Evolutionary conservation across 2,888 invertebrate species (phyloP).

Genomic region (Tipula helvola): DNA sequence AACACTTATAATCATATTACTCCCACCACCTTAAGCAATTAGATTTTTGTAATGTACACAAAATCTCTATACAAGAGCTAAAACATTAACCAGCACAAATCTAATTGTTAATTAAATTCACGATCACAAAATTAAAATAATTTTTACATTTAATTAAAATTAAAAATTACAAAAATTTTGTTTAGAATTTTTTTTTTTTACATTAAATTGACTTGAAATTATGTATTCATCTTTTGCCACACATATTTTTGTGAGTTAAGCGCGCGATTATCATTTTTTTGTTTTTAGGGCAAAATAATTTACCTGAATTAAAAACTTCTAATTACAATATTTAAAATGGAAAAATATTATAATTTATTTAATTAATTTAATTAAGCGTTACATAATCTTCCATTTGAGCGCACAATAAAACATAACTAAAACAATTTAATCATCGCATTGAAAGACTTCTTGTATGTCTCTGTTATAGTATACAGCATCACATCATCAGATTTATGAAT

Average conservation of each 20-base stretch:
- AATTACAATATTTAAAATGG: background rate
- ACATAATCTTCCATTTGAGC: background rate
- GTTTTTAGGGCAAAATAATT: background rate
- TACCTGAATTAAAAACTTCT: background rate
- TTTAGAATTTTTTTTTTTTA: background rate
- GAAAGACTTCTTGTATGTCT: background rate
- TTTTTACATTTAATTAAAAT: background rate
- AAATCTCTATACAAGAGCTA: background rate
- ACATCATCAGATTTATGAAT: background rate
- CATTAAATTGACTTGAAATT: background rate
- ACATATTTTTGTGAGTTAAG: background rate
- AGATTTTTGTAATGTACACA: background rate
- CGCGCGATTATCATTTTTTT: background rate
- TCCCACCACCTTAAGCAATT: background rate
- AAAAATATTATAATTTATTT: background rate
- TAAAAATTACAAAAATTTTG: background rate
- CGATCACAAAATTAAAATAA: background rate
- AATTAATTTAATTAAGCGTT: background rate
- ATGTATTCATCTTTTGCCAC: background rate
- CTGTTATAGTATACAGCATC: background rate
- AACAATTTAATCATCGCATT: background rate
- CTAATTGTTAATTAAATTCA: background rate
- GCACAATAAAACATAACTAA: background rate
- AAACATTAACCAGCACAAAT: background rate
- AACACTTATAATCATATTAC: background rate